Conservation (phyloP, 2,888 invertebrate genomes). For the Dicycla oo region DNA sequence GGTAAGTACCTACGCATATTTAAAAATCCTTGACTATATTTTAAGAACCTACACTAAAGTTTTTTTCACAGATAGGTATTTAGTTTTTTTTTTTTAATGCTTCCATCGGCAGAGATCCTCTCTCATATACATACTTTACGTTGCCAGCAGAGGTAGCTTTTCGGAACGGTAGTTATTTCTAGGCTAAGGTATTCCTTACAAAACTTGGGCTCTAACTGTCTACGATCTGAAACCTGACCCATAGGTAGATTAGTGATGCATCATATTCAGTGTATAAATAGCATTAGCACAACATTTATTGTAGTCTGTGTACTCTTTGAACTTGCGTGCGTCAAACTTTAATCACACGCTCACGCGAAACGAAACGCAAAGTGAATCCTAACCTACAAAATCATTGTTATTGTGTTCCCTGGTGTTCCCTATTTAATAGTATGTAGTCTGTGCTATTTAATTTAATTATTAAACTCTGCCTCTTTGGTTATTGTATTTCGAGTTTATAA, state of each 20-base stretch:
- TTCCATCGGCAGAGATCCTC: background rate
- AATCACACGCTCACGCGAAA: background rate
- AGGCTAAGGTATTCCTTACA: background rate
- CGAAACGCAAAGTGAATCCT: background rate
- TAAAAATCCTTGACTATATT: background rate
- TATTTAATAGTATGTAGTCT: too few species aligned
- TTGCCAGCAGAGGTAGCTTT: background rate
- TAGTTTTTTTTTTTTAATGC: background rate
- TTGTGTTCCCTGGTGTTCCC: too few species aligned
- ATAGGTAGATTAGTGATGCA: background rate
- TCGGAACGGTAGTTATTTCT: background rate
- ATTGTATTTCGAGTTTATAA: background rate
- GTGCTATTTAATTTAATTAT: too few species aligned
- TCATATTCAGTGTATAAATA: too few species aligned
- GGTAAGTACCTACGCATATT: background rate
- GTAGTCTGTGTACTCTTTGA: too few species aligned
- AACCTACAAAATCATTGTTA: conserved; percentile 27
- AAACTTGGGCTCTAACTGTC: background rate
- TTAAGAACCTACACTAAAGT: background rate
- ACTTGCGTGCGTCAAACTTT: too few species aligned
- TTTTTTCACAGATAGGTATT: too few species aligned
- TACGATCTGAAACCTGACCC: too few species aligned
- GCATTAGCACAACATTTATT: too few species aligned
- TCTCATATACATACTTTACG: background rate
- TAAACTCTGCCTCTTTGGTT: too few species aligned